Evolutionary conservation across 1,140 invertebrate species (phyloP).

Genomic region (Diprion similis): DNA sequence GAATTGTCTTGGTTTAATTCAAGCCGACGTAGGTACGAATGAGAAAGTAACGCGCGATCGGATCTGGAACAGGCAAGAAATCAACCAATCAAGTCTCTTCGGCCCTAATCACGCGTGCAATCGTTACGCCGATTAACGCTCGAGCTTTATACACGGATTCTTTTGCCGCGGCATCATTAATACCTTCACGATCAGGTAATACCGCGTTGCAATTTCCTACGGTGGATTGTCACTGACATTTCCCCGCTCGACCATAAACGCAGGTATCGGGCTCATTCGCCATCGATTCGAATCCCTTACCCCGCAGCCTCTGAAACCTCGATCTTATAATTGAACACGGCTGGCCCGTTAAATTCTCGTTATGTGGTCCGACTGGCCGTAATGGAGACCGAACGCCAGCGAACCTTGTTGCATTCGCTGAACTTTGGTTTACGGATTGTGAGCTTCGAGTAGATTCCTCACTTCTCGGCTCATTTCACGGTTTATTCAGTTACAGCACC

Average conservation of each 20-base stretch:
- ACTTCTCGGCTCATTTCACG: too few relatives aligned
- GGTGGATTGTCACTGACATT: not conserved
- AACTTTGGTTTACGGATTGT: too few relatives aligned
- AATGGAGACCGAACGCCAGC: too few relatives aligned
- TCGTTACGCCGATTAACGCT: not conserved
- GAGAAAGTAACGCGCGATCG: slow-evolving; percentile 4
- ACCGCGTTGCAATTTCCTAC: not conserved
- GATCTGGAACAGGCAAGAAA: slow-evolving; percentile 1
- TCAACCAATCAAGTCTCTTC: not conserved
- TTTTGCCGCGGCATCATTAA: too few relatives aligned
- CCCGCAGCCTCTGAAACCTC: not conserved
- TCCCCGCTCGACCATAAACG: not conserved
- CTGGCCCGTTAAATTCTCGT: not conserved
- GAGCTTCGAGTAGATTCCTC: too few relatives aligned
- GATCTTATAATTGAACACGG: not conserved
- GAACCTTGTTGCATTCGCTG: too few relatives aligned
- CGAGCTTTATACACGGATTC: too few relatives aligned
- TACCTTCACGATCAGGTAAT: not conserved
- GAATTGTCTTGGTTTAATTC: slow-evolving; percentile 2
- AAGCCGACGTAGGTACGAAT: not conserved
- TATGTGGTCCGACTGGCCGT: too few relatives aligned
- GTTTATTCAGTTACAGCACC: too few relatives aligned
- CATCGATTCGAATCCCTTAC: not conserved
- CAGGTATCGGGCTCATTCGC: not conserved
- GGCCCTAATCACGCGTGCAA: not conserved